Conservation (phyloP, 2,113 vertebrate genomes). For the Cheirogaleus medius region DNA sequence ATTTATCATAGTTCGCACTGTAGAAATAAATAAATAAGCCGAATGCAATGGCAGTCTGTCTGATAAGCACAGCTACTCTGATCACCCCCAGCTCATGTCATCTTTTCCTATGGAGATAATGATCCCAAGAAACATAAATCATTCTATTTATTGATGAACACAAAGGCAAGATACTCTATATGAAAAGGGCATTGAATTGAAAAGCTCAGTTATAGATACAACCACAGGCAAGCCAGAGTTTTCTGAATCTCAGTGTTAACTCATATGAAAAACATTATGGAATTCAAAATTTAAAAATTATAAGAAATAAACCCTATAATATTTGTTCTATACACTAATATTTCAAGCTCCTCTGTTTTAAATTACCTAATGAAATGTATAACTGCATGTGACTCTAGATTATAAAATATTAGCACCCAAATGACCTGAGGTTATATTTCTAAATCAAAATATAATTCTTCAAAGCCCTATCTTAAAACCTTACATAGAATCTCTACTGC, state of each 20-base stretch:
- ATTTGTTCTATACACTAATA: background rate
- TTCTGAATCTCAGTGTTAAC: background rate
- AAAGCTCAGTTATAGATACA: background rate
- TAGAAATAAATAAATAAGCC: constrained; percentile 36
- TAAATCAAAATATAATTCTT: constrained; percentile 4
- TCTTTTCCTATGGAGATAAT: background rate
- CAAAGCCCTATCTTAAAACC: background rate
- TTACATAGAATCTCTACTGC: background rate
- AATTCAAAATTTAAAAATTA: background rate
- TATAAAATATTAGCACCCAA: background rate
- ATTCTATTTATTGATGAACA: background rate
- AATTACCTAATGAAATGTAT: background rate
- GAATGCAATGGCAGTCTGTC: background rate
- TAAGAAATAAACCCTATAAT: background rate
- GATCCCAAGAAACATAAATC: background rate
- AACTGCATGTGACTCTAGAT: background rate
- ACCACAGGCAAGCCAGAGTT: background rate
- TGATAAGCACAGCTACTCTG: background rate
- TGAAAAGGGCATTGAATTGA: background rate
- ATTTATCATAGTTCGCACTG: background rate
- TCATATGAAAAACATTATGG: background rate
- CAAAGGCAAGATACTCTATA: background rate
- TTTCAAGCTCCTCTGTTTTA: background rate
- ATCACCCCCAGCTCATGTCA: background rate
- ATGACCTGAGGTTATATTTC: background rate